phyloP scores from a whole-genome alignment of 2,113 vertebrate genomes.

The Rhegmatorhina hoffmannsi region DNA sequence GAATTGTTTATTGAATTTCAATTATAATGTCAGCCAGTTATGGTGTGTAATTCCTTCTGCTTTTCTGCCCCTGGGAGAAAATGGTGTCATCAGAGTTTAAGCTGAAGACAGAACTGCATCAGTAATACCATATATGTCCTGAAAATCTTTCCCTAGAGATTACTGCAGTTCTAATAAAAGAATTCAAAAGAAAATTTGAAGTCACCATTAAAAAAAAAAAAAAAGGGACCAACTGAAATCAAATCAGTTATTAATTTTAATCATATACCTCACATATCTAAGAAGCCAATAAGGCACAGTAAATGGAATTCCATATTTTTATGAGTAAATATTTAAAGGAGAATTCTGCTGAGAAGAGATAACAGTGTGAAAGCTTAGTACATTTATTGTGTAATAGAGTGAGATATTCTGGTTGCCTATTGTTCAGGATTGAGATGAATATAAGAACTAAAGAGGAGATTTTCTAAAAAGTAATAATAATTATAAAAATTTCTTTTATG shows the following conservation, averaged over 20 bases:
- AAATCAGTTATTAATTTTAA: not conserved
- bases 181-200: not conserved
- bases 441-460: not conserved
- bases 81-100: not conserved
- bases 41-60: not conserved
- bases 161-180: not conserved
- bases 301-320: not conserved
- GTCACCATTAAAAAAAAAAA: not conserved
- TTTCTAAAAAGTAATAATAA: not conserved
- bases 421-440: not conserved
- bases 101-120: not conserved
- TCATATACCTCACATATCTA: not conserved
- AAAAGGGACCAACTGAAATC: not conserved
- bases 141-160: not conserved
- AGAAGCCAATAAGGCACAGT: not conserved
- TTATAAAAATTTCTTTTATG: not conserved
- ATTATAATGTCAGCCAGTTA: not conserved
- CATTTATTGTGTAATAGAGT: not conserved
- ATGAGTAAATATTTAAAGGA: not conserved
- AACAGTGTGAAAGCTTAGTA: not conserved
- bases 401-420: not conserved
- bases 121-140: not conserved
- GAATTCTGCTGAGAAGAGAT: not conserved
- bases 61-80: not conserved
- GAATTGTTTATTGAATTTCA: conserved; percentile 32